These are phyloP conservation scores for Gnathonemus longibarbis DNA, from an alignment of 2,113 vertebrate species.

Conservation along the genomic window DNA sequence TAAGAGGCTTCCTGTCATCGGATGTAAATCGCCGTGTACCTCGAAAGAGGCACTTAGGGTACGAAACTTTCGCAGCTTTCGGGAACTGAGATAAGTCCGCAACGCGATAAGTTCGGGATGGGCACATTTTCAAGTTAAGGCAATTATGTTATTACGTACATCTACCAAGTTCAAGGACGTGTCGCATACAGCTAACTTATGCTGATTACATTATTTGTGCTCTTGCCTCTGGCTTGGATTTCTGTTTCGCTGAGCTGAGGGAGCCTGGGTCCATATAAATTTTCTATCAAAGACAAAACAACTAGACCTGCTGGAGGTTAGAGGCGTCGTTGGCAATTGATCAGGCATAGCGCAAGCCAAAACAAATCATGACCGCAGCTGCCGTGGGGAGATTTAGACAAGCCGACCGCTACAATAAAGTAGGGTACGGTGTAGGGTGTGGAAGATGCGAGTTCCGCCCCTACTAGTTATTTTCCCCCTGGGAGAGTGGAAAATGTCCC, in stretches of 20 bases:
- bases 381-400: background rate
- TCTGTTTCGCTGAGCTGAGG: background rate
- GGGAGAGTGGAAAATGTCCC: background rate
- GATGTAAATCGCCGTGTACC: background rate
- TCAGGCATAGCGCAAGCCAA: background rate
- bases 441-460: background rate
- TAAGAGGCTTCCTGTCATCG: background rate
- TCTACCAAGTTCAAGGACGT: background rate
- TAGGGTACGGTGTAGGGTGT: background rate
- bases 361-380: background rate
- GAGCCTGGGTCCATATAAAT: background rate
- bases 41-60: background rate
- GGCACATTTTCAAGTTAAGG: background rate
- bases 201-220: background rate
- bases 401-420: background rate
- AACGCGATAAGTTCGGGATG: background rate
- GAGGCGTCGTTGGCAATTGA: background rate
- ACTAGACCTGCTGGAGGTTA: background rate
- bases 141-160: background rate
- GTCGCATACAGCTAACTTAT: background rate
- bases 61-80: background rate
- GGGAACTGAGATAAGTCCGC: background rate
- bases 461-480: background rate
- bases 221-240: background rate
- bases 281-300: background rate